phyloP scores from a whole-genome alignment of 1,140 invertebrate genomes.

The Procambarus clarkii region DNA sequence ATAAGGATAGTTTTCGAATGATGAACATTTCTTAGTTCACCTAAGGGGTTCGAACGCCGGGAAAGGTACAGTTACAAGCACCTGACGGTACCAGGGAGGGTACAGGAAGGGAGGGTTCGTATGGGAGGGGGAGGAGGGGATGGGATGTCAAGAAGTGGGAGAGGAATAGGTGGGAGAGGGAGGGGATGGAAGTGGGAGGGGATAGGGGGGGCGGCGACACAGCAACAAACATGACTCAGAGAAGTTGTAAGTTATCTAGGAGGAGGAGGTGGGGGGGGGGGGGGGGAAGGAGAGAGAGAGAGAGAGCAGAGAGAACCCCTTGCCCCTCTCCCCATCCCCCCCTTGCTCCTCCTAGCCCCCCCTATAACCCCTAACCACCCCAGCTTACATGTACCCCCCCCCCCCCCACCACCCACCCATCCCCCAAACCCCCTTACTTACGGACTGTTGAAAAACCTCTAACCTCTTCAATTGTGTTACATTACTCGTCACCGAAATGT shows the following conservation, averaged over 20 bases:
- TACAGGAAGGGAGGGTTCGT: too few species aligned
- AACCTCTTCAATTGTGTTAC: neutral
- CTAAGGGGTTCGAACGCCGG: too few species aligned
- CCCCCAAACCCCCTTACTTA: neutral
- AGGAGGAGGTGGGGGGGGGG: too few species aligned
- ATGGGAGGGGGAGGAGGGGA: neutral
- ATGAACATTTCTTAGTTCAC: too few species aligned
- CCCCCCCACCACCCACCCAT: neutral
- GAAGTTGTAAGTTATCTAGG: neutral
- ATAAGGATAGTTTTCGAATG: too few species aligned
- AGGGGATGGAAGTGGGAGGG: neutral
- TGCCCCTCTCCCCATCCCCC: neutral
- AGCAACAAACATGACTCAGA: conserved; percentile 12
- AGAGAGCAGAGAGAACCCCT: too few species aligned
- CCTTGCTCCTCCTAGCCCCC: neutral
- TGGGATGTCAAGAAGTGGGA: neutral
- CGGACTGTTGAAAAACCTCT: too few species aligned
- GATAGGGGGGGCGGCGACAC: neutral
- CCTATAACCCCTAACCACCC: neutral
- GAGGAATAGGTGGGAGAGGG: neutral
- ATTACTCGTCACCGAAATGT: neutral
- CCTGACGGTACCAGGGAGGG: too few species aligned
- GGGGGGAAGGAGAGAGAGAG: too few species aligned
- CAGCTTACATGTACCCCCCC: neutral
- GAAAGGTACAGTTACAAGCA: too few species aligned